Conservation (phyloP, 37 sponge, comb jelly and placozoan species). For the Hexactinellida sp. region DNA sequence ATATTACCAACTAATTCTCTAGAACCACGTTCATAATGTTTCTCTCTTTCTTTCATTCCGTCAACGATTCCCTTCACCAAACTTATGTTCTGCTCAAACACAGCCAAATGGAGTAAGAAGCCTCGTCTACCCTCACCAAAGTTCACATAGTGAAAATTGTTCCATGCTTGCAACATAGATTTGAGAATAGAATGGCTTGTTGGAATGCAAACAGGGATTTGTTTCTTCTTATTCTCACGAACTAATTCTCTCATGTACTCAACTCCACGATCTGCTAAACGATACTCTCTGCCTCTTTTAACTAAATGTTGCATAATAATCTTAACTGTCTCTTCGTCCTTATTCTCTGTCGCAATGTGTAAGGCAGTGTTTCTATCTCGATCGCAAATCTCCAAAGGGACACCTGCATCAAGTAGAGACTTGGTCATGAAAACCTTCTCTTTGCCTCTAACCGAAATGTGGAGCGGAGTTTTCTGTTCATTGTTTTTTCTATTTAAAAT, state of each 20-base stretch:
- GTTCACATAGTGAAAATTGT: background rate
- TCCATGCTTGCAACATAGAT: background rate
- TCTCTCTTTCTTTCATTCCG: background rate
- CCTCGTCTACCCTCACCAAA: background rate
- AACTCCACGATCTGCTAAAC: background rate
- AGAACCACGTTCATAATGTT: background rate
- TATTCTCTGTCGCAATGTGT: background rate
- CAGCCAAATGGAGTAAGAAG: background rate
- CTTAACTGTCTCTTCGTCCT: background rate
- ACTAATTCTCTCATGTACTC: background rate
- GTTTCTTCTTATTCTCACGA: background rate
- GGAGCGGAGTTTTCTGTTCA: background rate
- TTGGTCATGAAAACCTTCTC: background rate
- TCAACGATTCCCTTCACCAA: background rate
- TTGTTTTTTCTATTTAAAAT: background rate
- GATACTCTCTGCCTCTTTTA: background rate
- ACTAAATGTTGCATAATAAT: background rate
- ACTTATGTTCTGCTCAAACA: background rate
- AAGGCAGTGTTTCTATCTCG: slow-evolving; percentile 5
- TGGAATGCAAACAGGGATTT: background rate
- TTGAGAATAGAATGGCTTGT: background rate
- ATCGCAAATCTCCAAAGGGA: background rate
- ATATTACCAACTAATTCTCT: background rate
- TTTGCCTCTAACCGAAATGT: background rate
- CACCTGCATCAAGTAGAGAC: background rate